Evolutionary conservation across 2,888 invertebrate genomes (phyloP).

Genomic region (Mesorhabditis belari): DNA sequence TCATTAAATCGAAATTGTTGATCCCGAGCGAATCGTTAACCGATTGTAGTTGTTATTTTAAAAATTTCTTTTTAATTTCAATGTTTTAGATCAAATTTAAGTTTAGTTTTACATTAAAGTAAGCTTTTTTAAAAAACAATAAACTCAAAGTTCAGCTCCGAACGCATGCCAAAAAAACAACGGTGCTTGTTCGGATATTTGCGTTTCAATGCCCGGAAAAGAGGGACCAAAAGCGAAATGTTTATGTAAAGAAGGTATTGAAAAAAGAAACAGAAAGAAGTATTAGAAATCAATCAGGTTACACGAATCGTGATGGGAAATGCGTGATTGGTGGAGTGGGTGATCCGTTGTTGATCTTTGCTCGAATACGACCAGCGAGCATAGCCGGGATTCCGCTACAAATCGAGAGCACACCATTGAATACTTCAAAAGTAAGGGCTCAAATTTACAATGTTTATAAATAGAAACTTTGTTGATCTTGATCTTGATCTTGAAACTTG

Average conservation of each 20-base stretch:
- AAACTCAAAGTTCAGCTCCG: neutral
- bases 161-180: neutral
- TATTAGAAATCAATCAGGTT: slow-evolving; percentile 8
- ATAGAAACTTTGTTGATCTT: too few species aligned
- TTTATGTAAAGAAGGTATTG: slow-evolving; percentile 5
- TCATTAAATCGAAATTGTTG: too few species aligned
- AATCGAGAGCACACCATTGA: slow-evolving; percentile 12
- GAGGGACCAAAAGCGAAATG: neutral
- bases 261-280: slow-evolving; percentile 8
- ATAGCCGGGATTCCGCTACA: slow-evolving; percentile 65
- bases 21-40: too few species aligned
- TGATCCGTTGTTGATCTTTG: slow-evolving; percentile 60
- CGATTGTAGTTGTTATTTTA: too few species aligned
- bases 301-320: slow-evolving; percentile 3
- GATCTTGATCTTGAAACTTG: too few species aligned
- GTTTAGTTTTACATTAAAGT: too few species aligned
- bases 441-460: too few species aligned
- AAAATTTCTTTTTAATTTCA: too few species aligned
- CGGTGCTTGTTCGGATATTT: neutral
- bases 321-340: neutral
- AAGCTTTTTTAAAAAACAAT: too few species aligned
- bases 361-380: slow-evolving; percentile 66
- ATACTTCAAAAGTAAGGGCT: neutral
- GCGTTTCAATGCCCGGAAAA: neutral
- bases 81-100: too few species aligned